Evolutionary conservation across 1,140 invertebrate species (phyloP), one percentile per base, ranked within the genome.

Genomic region (Coptotermes formosanus): DNA sequence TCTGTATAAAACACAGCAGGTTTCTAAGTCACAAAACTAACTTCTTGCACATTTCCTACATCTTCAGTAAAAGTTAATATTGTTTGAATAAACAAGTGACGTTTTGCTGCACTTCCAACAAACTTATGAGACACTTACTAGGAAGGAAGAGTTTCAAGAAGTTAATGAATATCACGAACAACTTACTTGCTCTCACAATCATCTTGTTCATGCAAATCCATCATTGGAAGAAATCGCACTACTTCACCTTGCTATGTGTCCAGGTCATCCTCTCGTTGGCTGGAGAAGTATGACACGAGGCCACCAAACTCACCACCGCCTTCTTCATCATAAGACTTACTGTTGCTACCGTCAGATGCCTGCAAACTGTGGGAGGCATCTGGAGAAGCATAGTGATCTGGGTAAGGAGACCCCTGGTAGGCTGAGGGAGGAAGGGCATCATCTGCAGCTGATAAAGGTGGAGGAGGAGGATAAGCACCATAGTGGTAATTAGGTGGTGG

Each of bases 261-360:
- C 82, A 94, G 91, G 90, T 96, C 95, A 90, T 96, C 95, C 89
- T 96, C 95, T 87, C 94, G 92, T 90, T 96, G 96, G 91, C 95
- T 96, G 86, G 96, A 96, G 91, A 97, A 97, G 90, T 97, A 97
- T 87, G 96, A 96, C n/a, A 96, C 96, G 86, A 97, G 92, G 25
- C 96, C 96, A n/a, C 95, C 95, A 90, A 96, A 96, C 89, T 96
- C 95, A 52, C 95, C 93, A 82, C 93, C 92, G 82, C 93, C 93
- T 88, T 94, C 93, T 85, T 94, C 93, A 84, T 91, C 92, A 32
- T 90, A 91, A 43, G 91, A 89, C 86, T 91, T 91, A 84, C 88
- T 89, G 75, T 88, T 89, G 82, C 88, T 88, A 52, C 87, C 88
- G 45, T 89, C 89, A 25, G 88, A 87, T 8, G 90, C 87, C 32